Evolutionary conservation across 2,113 vertebrate genomes (phyloP), one percentile per base, ranked within the genome.

Genomic region (Rhabdornis inornatus): DNA sequence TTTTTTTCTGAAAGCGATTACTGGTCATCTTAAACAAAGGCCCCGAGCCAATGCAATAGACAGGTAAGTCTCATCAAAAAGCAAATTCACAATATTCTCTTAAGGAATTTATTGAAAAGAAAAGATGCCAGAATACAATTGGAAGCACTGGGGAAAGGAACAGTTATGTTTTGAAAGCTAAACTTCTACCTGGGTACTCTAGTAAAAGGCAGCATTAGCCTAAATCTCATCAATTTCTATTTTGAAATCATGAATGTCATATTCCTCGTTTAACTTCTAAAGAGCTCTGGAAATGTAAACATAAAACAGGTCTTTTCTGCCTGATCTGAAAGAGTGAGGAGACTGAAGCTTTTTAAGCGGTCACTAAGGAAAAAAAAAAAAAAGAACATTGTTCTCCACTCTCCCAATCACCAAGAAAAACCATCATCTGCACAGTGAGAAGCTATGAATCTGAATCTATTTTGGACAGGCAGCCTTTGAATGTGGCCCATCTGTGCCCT

Each of bases 391-490:
- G 7, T 5, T 60, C 21, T 42, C 15, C 25, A 14, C 9, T n/a
- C 16, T 65, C 24, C 20, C 23, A 79, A 4, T 42, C 53, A 60
- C 8, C 10, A 60, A 76, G 13, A 5, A 47, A 80, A 68, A 79
- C 1, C 6, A 15, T 37, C 23, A 39, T 91, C 66, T 86, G 3
- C 23, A 49, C 0, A 0, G 5, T 28, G 22, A 88, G 13, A 89
- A 23, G 25, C 15, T 13, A 5, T 0, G 3, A 82, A 75, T n/a
- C 40, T 45, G 25, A 66, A 44, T n/a, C 31, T 11, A 19, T 37
- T 47, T 33, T 78, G 37, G 9, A 70, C 18, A 53, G 37, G 13
- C 7, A 78, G 37, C 5, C 18, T 89, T 68, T 86, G 66, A 68
- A n/a, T 28, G 33, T 18, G 7, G 42, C 28, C 12, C 9, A 49